Conservation (phyloP, 2,888 invertebrate genomes). For the Dermolepida albohirtum region DNA sequence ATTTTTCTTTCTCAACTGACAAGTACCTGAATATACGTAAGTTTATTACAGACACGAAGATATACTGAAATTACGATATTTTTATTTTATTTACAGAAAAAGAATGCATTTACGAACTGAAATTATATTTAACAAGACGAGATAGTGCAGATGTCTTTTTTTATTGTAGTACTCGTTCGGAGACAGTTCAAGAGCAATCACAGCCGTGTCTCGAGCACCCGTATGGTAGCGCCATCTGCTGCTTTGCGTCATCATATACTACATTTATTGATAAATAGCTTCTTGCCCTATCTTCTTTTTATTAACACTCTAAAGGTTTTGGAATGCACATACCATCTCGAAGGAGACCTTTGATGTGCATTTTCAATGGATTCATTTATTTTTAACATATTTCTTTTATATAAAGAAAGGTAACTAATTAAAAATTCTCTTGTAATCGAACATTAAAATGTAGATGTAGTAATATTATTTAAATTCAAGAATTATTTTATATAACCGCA, state of each 20-base stretch:
- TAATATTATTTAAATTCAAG: no score
- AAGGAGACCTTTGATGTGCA: background rate
- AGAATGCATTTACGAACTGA: conserved; percentile 31
- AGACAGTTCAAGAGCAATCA: conserved; percentile 37
- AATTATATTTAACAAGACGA: conserved; percentile 26
- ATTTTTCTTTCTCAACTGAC: no score
- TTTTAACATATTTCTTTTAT: background rate
- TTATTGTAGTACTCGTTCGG: conserved; percentile 21
- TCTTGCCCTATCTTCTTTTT: background rate
- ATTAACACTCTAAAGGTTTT: background rate
- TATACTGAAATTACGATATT: conserved; percentile 2
- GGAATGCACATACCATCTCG: background rate
- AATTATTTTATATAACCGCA: no score
- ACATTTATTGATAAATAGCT: conserved; percentile 16
- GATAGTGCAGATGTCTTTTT: conserved; percentile 37
- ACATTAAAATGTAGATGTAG: no score
- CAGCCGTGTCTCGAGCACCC: conserved; percentile 33
- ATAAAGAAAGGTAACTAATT: no score
- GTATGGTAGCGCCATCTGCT: conserved; percentile 29
- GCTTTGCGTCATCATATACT: conserved; percentile 29
- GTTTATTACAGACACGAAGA: no score
- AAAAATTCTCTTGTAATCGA: no score
- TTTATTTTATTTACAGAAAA: conserved; percentile 27
- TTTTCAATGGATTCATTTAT: background rate
- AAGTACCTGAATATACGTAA: no score